phyloP scores from a whole-genome alignment of 30 jellyfish, hydroid and myxozoan genomes.

The Aurelia sp. region DNA sequence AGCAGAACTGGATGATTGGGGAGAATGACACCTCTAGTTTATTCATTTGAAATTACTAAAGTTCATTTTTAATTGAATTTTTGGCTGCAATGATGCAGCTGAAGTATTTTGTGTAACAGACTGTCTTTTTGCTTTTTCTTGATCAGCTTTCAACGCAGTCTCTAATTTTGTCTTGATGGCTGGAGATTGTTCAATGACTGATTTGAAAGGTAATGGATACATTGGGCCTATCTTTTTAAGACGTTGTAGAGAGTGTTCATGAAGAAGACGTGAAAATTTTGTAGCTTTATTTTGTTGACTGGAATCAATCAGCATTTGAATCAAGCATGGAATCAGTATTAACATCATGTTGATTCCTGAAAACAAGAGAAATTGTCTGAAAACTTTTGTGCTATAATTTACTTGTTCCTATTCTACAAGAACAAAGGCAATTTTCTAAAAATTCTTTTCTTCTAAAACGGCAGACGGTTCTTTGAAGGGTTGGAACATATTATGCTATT shows the following conservation, averaged over 20 bases:
- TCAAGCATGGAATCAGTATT: constrained; percentile 67
- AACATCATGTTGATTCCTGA: constrained; percentile 87
- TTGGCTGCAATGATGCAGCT: constrained; percentile 79
- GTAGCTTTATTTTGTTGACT: constrained; percentile 47
- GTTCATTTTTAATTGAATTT: constrained; percentile 95
- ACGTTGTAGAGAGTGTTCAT: constrained; percentile 82
- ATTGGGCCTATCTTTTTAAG: constrained; percentile 93
- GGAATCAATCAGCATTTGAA: constrained; percentile 66
- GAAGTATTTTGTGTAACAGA: constrained; percentile 16
- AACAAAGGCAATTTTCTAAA: too few species aligned
- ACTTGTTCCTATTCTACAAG: too few species aligned
- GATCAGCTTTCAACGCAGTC: constrained; percentile 88
- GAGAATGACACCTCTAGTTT: too few species aligned
- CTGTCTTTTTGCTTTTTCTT: constrained; percentile 50
- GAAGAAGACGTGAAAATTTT: constrained; percentile 77
- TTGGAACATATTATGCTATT: too few species aligned
- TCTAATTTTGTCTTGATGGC: constrained; percentile 79
- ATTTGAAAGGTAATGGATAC: constrained; percentile 87
- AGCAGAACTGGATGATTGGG: too few species aligned
- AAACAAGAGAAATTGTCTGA: not conserved
- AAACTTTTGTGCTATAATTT: too few species aligned
- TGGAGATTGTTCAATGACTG: constrained; percentile 89
- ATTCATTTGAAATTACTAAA: constrained; percentile 89
- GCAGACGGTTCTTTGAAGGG: too few species aligned
- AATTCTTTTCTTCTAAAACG: too few species aligned